phyloP scores from a whole-genome alignment of 2,113 vertebrate species.

The Dasypus novemcinctus region DNA sequence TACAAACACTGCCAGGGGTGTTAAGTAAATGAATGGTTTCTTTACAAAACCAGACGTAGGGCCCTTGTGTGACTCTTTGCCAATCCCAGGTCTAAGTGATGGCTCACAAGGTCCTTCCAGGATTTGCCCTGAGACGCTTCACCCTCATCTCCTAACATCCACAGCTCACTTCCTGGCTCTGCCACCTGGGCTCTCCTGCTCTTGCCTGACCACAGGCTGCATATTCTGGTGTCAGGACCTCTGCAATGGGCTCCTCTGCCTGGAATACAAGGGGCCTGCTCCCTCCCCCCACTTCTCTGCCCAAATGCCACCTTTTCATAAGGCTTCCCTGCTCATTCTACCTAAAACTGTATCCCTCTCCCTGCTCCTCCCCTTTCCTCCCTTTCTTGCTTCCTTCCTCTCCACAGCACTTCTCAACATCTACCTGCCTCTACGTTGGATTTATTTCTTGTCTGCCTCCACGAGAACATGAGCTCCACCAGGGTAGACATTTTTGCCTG shows the following conservation, averaged over 20 bases:
- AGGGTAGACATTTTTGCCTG: no score
- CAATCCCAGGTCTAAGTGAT: background rate
- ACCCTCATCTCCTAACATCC: background rate
- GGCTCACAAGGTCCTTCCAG: background rate
- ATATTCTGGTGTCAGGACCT: background rate
- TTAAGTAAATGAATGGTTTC: background rate
- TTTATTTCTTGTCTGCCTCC: background rate
- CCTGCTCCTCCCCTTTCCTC: background rate
- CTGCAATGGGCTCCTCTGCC: background rate
- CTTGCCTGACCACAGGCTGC: background rate
- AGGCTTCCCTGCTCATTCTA: background rate
- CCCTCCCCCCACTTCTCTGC: no score
- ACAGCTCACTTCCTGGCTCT: background rate
- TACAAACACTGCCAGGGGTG: background rate
- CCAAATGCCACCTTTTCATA: background rate
- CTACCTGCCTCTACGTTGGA: background rate
- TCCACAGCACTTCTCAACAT: background rate
- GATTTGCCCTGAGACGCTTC: no score
- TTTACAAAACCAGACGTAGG: background rate
- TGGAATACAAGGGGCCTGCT: no score
- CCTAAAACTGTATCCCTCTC: background rate
- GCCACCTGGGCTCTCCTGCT: background rate
- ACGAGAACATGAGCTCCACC: background rate
- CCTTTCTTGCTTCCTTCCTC: background rate
- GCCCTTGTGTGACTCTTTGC: background rate